Evolutionary conservation across 1,140 invertebrate genomes (phyloP).

Genomic region (Gonioctena quinquepunctata): DNA sequence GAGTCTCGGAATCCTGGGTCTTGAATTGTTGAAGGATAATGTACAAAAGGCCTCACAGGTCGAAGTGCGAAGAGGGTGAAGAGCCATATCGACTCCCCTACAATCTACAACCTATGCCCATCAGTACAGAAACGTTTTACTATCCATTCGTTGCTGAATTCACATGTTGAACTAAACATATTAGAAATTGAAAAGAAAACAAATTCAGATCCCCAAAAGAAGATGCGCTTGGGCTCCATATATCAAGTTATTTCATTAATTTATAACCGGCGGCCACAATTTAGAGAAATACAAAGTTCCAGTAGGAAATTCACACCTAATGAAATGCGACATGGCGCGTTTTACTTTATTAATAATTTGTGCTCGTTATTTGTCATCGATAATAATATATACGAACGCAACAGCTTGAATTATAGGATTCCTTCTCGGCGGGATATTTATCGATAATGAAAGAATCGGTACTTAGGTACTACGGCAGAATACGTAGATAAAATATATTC

Average conservation of each 20-base stretch:
- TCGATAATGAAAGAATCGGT: neutral
- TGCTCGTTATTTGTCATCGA: neutral
- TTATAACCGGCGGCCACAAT: neutral
- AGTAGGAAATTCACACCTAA: constrained; percentile 4
- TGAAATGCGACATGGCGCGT: neutral
- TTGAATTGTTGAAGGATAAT: too few relatives aligned
- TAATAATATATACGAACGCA: neutral
- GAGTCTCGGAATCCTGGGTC: too few relatives aligned
- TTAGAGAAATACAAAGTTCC: neutral
- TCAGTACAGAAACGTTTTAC: too few relatives aligned
- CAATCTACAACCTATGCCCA: too few relatives aligned
- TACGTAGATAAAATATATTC: neutral
- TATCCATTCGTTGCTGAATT: too few relatives aligned
- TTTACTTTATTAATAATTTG: constrained; percentile 1
- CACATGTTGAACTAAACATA: too few relatives aligned
- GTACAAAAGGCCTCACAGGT: too few relatives aligned
- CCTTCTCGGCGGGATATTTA: neutral
- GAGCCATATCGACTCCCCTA: too few relatives aligned
- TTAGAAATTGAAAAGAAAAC: too few relatives aligned
- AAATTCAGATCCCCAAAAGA: too few relatives aligned
- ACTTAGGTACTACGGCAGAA: neutral
- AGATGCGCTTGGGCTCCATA: too few relatives aligned
- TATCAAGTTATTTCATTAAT: neutral
- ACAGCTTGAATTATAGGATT: neutral
- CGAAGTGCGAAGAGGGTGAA: too few relatives aligned